Percentiles rank a stretch among this genome's conserved stretches.
Evolutionary conservation across 1,140 invertebrate genomes (phyloP).

Genomic region (Patella vulgata): DNA sequence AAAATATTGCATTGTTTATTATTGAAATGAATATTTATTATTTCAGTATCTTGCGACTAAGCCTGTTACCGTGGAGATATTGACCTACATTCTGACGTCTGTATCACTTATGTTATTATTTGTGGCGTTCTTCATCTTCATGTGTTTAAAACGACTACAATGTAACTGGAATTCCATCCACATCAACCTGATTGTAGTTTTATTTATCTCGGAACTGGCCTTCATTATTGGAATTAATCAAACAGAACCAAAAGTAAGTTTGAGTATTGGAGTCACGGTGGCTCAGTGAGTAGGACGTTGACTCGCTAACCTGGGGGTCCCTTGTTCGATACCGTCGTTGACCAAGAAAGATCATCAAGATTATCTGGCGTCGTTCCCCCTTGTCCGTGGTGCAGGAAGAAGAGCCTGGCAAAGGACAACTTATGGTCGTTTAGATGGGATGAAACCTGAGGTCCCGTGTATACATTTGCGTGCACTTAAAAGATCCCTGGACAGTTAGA

Average conservation of each 20-base stretch:
- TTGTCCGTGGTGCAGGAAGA: too few relatives aligned
- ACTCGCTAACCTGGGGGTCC: too few relatives aligned
- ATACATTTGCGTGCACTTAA: too few relatives aligned
- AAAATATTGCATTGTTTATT: too few relatives aligned
- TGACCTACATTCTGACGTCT: constrained; percentile 80
- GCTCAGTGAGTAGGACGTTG: too few relatives aligned
- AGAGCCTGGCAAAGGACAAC: too few relatives aligned
- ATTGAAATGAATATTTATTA: too few relatives aligned
- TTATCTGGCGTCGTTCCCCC: too few relatives aligned
- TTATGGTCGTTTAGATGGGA: too few relatives aligned
- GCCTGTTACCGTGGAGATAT: constrained; percentile 42
- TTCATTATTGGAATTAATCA: constrained; percentile 78
- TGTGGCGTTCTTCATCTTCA: constrained; percentile 76
- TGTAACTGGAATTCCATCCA: constrained; percentile 96
- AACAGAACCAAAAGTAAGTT: constrained; percentile 64
- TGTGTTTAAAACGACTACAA: constrained; percentile 79
- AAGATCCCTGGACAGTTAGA: too few relatives aligned
- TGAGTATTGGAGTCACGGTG: background rate
- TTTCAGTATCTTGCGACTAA: constrained; percentile 78
- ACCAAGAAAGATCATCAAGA: background rate
- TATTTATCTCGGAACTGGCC: constrained; percentile 85
- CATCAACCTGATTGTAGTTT: constrained; percentile 89
- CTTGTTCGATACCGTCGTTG: too few relatives aligned
- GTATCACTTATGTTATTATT: constrained; percentile 78
- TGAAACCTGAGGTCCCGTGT: too few relatives aligned